Evolutionary conservation across 2,888 invertebrate genomes (phyloP).

Genomic region (Tromatobia lineatoria): DNA sequence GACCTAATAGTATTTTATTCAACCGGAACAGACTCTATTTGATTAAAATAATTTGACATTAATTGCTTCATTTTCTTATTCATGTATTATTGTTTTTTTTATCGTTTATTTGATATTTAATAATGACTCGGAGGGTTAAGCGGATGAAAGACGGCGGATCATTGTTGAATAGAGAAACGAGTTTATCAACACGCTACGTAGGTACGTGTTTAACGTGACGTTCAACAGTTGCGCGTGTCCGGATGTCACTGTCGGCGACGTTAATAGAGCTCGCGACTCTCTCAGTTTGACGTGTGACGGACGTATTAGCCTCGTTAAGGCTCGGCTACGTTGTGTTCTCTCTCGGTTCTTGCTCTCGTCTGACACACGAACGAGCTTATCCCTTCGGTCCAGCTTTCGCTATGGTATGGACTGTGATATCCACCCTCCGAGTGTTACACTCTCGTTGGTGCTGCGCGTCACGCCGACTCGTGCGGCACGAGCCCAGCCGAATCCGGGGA

Average conservation of each 20-base stretch:
- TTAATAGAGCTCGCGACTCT: constrained; percentile 75
- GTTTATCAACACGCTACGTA: constrained; percentile 49
- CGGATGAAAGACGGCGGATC: neutral
- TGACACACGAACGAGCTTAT: constrained; percentile 35
- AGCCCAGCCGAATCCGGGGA: constrained; percentile 3
- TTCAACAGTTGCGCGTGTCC: constrained; percentile 82
- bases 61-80: too few relatives aligned
- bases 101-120: constrained; percentile 7
- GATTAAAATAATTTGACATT: too few relatives aligned
- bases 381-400: constrained; percentile 50
- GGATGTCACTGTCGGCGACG: constrained; percentile 77
- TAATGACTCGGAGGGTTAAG: neutral
- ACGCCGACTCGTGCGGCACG: constrained; percentile 37
- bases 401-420: constrained; percentile 34
- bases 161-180: constrained; percentile 34
- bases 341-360: constrained; percentile 25
- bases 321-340: constrained; percentile 68
- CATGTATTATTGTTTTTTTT: neutral
- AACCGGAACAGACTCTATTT: too few relatives aligned
- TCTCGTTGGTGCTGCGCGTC: constrained; percentile 32
- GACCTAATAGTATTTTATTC: too few relatives aligned
- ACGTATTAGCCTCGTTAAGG: constrained; percentile 81
- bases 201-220: constrained; percentile 80
- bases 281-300: constrained; percentile 70
- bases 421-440: constrained; percentile 62